Evolutionary conservation across 1,140 invertebrate species (phyloP).

Genomic region (Ooceraea biroi): DNA sequence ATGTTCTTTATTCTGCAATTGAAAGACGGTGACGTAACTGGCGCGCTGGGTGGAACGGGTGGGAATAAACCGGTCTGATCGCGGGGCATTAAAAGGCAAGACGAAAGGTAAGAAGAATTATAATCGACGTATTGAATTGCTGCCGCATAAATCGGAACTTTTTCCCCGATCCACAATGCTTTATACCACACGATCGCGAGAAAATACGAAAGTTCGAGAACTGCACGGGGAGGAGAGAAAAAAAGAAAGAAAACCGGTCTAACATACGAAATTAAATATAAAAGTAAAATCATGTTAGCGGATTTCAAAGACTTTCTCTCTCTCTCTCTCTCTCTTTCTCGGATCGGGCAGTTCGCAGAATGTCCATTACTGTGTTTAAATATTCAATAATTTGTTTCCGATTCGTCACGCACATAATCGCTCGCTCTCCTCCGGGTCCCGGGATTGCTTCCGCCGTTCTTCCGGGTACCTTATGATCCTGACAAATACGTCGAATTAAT

Average conservation of each 20-base stretch:
- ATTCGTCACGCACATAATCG: constrained; percentile 5
- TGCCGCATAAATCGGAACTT: constrained; percentile 24
- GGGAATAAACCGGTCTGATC: constrained; percentile 43
- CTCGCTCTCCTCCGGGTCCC: background rate
- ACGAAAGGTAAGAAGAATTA: constrained; percentile 25
- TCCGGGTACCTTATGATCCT: constrained; percentile 50
- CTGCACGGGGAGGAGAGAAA: background rate
- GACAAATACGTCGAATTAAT: constrained; percentile 72
- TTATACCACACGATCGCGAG: background rate
- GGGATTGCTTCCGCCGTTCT: background rate
- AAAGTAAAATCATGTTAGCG: background rate
- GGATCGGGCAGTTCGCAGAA: background rate
- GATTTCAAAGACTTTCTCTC: background rate
- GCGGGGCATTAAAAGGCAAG: constrained; percentile 31
- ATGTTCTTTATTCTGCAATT: constrained; percentile 60
- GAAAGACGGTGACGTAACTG: constrained; percentile 53
- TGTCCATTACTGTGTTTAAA: constrained; percentile 1
- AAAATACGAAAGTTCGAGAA: constrained; percentile 2
- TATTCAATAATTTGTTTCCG: background rate
- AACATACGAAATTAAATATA: background rate
- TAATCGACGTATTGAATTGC: constrained; percentile 48
- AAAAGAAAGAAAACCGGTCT: background rate
- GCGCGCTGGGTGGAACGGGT: constrained; percentile 4
- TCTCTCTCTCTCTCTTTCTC: background rate
- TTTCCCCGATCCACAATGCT: background rate